Evolutionary conservation across 2,113 vertebrate species (phyloP).

Genomic region (Lagopus muta): DNA sequence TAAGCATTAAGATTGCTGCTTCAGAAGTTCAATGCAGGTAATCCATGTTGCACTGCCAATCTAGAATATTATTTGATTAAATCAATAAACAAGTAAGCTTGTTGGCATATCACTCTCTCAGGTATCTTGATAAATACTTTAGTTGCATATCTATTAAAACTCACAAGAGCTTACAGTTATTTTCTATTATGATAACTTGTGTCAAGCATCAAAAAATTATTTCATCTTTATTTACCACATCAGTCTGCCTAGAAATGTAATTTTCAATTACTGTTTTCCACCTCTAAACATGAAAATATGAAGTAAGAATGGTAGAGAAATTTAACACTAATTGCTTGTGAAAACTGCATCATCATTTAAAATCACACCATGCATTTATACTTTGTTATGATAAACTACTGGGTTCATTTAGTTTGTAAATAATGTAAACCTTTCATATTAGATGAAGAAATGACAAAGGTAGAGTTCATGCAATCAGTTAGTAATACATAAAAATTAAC

Average conservation of each 20-base stretch:
- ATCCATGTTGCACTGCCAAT: neutral
- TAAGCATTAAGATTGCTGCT: neutral
- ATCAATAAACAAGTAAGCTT: neutral
- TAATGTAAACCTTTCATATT: constrained; percentile 44
- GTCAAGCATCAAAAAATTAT: neutral
- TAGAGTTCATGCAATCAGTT: constrained; percentile 44
- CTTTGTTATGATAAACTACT: constrained; percentile 52
- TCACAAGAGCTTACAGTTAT: neutral
- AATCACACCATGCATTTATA: constrained; percentile 19
- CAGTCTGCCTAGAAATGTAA: neutral
- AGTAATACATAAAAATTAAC: constrained; percentile 59
- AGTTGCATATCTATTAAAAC: neutral
- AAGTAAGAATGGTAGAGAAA: neutral
- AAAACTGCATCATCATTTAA: constrained; percentile 43
- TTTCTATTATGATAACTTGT: neutral
- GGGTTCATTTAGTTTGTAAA: constrained; percentile 53
- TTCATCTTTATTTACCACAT: neutral
- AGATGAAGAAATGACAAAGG: constrained; percentile 57
- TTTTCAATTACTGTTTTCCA: neutral
- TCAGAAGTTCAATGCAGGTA: neutral
- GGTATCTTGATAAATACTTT: neutral
- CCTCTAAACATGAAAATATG: neutral
- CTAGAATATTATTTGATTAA: constrained; percentile 3
- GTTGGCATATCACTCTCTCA: neutral
- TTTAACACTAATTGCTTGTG: neutral